Conservation (phyloP, 2,113 vertebrate genomes). For the Phrynocephalus versicolor region DNA sequence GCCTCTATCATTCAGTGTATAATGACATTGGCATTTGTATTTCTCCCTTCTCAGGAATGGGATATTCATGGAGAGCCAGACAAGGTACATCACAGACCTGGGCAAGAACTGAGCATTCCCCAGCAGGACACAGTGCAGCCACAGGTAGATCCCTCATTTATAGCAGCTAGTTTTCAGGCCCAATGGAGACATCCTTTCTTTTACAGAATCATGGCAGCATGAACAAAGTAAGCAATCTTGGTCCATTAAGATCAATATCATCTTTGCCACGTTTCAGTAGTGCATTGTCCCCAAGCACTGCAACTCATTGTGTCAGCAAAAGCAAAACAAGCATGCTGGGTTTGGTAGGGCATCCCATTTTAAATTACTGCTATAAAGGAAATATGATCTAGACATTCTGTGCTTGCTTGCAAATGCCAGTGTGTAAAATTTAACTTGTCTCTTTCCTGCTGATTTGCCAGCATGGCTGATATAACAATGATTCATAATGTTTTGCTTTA, state of each 20-base stretch:
- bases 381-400: slow-evolving; percentile 6
- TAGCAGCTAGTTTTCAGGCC: slow-evolving; percentile 48
- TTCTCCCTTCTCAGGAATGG: neutral
- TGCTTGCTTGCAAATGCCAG: neutral
- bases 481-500: slow-evolving; percentile 41
- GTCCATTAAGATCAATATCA: neutral
- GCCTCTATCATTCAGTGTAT: too few species aligned
- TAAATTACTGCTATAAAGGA: neutral
- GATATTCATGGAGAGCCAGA: too few species aligned
- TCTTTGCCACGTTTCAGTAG: neutral
- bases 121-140: slow-evolving; percentile 4
- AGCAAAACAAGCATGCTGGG: neutral
- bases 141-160: slow-evolving; percentile 37
- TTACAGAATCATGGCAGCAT: slow-evolving; percentile 29
- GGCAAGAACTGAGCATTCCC: neutral
- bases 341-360: neutral
- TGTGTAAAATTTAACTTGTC: slow-evolving; percentile 31
- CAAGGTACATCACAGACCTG: too few species aligned
- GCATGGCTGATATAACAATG: slow-evolving; percentile 24
- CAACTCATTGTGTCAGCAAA: slow-evolving; percentile 19
- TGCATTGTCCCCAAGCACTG: neutral
- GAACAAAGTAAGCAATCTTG: neutral
- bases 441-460: slow-evolving; percentile 34
- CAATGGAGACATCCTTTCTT: slow-evolving; percentile 5
- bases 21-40: slow-evolving; percentile 13